Evolutionary conservation across 2,888 invertebrate species (phyloP).

Genomic region (Lasioglossum vierecki): DNA sequence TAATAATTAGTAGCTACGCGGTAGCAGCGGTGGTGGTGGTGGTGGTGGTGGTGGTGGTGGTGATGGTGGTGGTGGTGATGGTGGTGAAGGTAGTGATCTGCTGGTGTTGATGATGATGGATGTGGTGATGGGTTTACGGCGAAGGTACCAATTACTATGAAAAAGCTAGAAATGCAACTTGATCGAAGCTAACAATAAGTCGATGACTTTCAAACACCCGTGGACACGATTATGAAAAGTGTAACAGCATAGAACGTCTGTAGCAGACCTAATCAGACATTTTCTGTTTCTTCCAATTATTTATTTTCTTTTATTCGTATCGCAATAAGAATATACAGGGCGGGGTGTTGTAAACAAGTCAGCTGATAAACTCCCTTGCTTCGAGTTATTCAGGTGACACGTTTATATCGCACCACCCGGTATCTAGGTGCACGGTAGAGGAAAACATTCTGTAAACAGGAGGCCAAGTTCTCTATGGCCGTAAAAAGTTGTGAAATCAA

Average conservation of each 20-base stretch:
- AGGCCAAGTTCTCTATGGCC: no score
- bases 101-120: not conserved
- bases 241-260: conserved; percentile 69
- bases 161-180: not conserved
- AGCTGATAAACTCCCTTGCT: no score
- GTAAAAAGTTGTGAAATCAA: no score
- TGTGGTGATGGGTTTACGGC: not conserved
- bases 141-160: not conserved
- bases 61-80: not conserved
- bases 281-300: conserved; percentile 62
- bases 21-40: not conserved
- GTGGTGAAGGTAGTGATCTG: not conserved
- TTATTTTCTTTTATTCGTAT: not conserved
- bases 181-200: conserved; percentile 2
- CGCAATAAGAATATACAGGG: not conserved
- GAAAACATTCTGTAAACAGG: no score
- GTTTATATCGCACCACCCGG: no score
- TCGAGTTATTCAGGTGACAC: no score
- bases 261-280: conserved; percentile 83
- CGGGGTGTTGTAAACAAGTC: no score
- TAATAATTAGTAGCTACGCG: not conserved
- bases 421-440: no score
- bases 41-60: no score
- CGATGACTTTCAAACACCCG: not conserved
- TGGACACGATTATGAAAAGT: not conserved